Evolutionary conservation across 2,113 vertebrate genomes (phyloP).

Genomic region (Riparia riparia): DNA sequence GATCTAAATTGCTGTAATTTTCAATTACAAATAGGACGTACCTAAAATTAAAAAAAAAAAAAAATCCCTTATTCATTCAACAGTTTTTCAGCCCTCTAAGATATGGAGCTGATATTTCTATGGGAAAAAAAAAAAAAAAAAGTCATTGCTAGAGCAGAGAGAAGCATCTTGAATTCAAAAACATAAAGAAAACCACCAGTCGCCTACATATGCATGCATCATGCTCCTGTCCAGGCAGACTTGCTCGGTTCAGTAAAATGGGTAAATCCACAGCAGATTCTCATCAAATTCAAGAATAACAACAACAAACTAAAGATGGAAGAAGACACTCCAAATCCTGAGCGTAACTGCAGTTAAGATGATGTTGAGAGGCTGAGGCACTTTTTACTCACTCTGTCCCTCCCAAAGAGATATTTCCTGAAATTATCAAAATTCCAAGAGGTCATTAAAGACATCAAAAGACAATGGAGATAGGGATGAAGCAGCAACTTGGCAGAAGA

Average conservation of each 20-base stretch:
- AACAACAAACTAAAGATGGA: neutral
- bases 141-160: neutral
- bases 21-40: neutral
- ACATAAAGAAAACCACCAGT: neutral
- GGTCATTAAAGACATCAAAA: neutral
- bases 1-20: neutral
- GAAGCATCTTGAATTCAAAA: neutral
- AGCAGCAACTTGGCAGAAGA: neutral
- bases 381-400: fast-evolving
- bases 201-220: neutral
- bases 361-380: neutral
- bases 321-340: neutral
- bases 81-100: neutral
- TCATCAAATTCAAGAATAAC: neutral
- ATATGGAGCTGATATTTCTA: neutral
- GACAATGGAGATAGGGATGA: neutral
- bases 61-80: neutral
- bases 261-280: neutral
- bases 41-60: neutral
- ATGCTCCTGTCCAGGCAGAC: neutral
- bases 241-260: neutral
- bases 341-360: neutral
- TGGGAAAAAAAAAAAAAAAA: no score
- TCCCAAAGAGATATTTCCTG: neutral
- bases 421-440: neutral